Evolutionary conservation across 2,888 invertebrate species (phyloP).

Genomic region (Timandra comae): DNA sequence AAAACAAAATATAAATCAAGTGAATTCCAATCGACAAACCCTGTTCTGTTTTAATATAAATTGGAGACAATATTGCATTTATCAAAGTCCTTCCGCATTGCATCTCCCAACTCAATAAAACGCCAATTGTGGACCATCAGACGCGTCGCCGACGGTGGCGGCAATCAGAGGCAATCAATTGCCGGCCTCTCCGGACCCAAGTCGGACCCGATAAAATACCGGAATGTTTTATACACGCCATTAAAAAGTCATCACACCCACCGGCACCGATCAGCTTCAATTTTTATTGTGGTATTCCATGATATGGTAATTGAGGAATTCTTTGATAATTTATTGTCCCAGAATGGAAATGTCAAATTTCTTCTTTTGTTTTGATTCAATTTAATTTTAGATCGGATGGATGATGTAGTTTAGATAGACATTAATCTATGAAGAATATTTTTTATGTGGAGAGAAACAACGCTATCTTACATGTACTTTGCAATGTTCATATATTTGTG

Average conservation of each 20-base stretch:
- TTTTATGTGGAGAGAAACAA: too few relatives aligned
- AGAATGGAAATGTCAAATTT: too few relatives aligned
- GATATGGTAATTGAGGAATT: conserved; percentile 17
- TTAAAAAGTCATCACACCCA: conserved; percentile 19
- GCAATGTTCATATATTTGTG: too few relatives aligned
- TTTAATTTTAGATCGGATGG: too few relatives aligned
- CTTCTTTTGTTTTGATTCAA: too few relatives aligned
- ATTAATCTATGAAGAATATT: too few relatives aligned
- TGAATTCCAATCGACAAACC: too few relatives aligned
- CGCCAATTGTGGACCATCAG: conserved; percentile 17
- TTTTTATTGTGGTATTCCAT: conserved; percentile 15
- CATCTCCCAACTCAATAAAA: conserved; percentile 20
- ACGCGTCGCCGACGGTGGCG: conserved; percentile 6
- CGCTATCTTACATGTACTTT: too few relatives aligned
- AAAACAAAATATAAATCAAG: too few relatives aligned
- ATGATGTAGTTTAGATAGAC: too few relatives aligned
- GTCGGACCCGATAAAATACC: conserved; percentile 4
- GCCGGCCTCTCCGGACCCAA: conserved; percentile 8
- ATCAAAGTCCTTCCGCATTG: conserved; percentile 7
- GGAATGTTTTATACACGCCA: conserved; percentile 19
- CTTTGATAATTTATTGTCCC: conserved; percentile 13
- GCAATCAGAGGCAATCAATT: conserved; percentile 23
- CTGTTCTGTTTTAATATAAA: conserved; percentile 9
- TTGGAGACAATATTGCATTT: conserved; percentile 12
- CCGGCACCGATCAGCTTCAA: conserved; percentile 14